These are phyloP conservation scores for Zaprionus ornatus DNA, from an alignment of 1,140 invertebrate genomes.

Conservation along the genomic window DNA sequence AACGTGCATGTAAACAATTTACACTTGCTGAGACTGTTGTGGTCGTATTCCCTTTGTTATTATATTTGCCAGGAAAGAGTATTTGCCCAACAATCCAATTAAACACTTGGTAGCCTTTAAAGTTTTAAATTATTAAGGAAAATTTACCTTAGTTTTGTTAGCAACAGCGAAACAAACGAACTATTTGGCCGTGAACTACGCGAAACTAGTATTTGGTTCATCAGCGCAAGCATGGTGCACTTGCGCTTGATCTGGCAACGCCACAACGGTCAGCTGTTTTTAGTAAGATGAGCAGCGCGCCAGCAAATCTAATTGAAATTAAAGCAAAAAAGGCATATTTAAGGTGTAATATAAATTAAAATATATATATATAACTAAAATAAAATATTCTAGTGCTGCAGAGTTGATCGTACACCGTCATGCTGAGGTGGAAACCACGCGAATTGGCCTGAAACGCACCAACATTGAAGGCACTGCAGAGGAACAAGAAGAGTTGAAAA, in stretches of 20 bases:
- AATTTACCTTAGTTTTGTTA: conserved; percentile 33
- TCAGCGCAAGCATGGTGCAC: background rate
- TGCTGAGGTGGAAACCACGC: conserved; percentile 34
- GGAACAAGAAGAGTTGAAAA: conserved; percentile 45
- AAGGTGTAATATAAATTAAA: conserved; percentile 49
- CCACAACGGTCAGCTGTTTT: conserved; percentile 19
- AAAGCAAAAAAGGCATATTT: conserved; percentile 50
- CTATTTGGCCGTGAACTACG: background rate
- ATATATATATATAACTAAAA: background rate
- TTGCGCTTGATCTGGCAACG: conserved; percentile 26
- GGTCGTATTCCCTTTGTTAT: background rate
- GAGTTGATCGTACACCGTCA: conserved; percentile 56
- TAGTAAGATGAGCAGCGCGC: conserved; percentile 37
- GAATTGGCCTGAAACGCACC: conserved; percentile 60
- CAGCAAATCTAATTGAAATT: conserved; percentile 40
- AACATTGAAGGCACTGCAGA: conserved; percentile 42
- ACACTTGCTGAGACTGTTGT: background rate
- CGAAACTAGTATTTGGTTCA: conserved; percentile 14
- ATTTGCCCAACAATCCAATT: background rate
- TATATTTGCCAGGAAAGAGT: background rate
- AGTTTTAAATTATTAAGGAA: conserved; percentile 14
- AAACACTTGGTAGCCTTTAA: background rate
- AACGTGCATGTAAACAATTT: conserved; percentile 31
- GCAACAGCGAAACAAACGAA: conserved; percentile 16
- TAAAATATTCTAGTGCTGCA: conserved; percentile 31